Base-by-base conservation (phyloP, 2,113 vertebrate genomes). In the Propithecus coquereli region DNA sequence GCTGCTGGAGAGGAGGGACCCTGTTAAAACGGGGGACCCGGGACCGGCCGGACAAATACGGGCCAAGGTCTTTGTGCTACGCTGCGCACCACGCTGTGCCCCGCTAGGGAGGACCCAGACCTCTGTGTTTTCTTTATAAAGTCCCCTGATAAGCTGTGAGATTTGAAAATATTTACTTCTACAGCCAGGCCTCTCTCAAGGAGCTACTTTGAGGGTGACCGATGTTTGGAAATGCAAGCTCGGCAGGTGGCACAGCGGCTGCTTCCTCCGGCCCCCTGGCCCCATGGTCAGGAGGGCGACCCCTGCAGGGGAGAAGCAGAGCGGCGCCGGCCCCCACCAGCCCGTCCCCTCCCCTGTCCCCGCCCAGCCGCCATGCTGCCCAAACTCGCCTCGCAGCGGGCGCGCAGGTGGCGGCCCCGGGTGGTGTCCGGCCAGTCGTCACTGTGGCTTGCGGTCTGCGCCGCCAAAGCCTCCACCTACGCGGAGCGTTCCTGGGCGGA, bases 41-140 rank as follows among this genome's bases (percentile, higher is more conserved):
- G 74, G 50, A 18, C 11, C 45, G 10, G 32, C 1, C 20, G 52
- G 34, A 6, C 59, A 8, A 3, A 27, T 0, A 18, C 0, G 0
- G n/a, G 17, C 80, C 50, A 22, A 17, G 10, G 32, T 25, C 45
- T 1, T 1, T 0, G 32, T 2, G 30, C 27, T 12, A 2, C 8
- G 0, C 4, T 8, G 3, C 3, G 8, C 1, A 1, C 2, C 11
- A 0, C 8, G 0, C 3, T 11, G 6, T 7, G 45, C 23, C 77
- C 84, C 27, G 20, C 54, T 7, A 13, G 11, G 1, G 30, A n/a
- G 30, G 34, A 37, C 34, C 17, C 0, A 0, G 9, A 9, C 0
- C 0, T 13, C 0, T 13, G 0, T 7, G 9, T 27, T n/a, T 5
- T 52, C 66, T 16, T 5, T 30, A 20, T 8, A 2, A 32, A 47